Percentiles rank a stretch among this genome's conserved stretches.
These are phyloP conservation scores for Neodontobutis hainanensis DNA, from an alignment of 2,113 vertebrate genomes.

Conservation along the genomic window DNA sequence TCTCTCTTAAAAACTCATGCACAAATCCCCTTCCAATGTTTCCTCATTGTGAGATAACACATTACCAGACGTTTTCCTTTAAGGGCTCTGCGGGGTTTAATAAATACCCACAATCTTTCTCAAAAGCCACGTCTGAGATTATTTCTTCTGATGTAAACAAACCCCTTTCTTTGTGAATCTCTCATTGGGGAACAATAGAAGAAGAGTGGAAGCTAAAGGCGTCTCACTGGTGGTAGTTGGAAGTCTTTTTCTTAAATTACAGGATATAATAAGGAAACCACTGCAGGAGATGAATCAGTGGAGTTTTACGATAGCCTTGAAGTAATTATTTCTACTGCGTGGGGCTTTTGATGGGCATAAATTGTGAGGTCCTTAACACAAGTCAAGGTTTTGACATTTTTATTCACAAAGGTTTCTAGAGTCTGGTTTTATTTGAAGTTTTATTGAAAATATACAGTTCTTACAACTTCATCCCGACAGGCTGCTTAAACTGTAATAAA, in stretches of 20 bases:
- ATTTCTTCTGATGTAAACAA: slow-evolving; percentile 66
- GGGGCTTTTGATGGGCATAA: neutral
- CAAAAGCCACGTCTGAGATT: slow-evolving; percentile 39
- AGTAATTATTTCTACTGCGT: neutral
- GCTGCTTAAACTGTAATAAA: no score
- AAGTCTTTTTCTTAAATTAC: slow-evolving; percentile 3
- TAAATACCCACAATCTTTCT: slow-evolving; percentile 68
- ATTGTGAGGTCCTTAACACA: neutral
- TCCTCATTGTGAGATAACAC: slow-evolving; percentile 24
- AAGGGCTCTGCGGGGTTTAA: slow-evolving; percentile 58
- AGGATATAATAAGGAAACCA: slow-evolving; percentile 10
- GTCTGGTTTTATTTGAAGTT: no score
- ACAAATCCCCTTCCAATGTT: slow-evolving; percentile 26
- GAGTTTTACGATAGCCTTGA: neutral
- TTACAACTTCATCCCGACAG: no score
- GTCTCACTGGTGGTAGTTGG: slow-evolving; percentile 6
- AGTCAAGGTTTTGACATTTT: neutral
- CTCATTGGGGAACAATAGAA: slow-evolving; percentile 53
- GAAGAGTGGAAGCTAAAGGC: neutral
- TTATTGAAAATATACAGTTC: no score
- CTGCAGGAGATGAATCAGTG: slow-evolving; percentile 1
- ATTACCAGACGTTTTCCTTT: slow-evolving; percentile 53
- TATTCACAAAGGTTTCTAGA: no score
- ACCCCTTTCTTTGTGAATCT: slow-evolving; percentile 52
- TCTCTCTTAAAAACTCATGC: neutral